Conservation (phyloP, 2,113 vertebrate genomes). For the Etheostoma cragini region DNA sequence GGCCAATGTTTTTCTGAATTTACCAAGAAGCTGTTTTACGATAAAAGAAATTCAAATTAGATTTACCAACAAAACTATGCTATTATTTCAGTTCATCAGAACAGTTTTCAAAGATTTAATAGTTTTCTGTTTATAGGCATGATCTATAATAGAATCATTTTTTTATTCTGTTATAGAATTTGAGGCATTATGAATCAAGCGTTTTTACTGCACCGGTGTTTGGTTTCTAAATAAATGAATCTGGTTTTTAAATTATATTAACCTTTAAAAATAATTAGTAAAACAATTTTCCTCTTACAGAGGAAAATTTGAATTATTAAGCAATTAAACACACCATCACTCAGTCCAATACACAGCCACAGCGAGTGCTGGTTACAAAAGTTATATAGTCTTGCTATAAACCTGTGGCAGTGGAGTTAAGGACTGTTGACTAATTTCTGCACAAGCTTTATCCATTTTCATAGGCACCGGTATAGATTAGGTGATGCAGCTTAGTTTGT, state of each 20-base stretch:
- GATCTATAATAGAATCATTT: not conserved
- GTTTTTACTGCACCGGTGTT: not conserved
- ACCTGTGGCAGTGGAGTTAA: not conserved
- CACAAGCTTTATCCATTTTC: not conserved
- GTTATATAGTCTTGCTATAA: not conserved
- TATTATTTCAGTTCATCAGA: not conserved
- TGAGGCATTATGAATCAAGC: no score
- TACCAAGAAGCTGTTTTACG: not conserved
- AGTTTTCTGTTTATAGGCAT: not conserved
- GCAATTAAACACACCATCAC: not conserved
- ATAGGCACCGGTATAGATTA: not conserved
- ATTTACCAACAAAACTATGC: not conserved
- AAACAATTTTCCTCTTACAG: not conserved
- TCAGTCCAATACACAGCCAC: not conserved
- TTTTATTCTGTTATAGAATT: no score
- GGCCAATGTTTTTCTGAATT: not conserved
- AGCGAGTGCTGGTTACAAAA: not conserved
- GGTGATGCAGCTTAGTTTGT: not conserved
- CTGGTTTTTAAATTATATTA: not conserved
- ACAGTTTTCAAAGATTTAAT: not conserved
- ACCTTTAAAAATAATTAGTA: not conserved
- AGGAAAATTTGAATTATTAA: not conserved
- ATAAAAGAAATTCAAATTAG: not conserved
- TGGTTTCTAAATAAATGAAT: not conserved
- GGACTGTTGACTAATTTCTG: not conserved